Conservation (phyloP, 2,888 invertebrate species). For the Brachyptera putata region DNA sequence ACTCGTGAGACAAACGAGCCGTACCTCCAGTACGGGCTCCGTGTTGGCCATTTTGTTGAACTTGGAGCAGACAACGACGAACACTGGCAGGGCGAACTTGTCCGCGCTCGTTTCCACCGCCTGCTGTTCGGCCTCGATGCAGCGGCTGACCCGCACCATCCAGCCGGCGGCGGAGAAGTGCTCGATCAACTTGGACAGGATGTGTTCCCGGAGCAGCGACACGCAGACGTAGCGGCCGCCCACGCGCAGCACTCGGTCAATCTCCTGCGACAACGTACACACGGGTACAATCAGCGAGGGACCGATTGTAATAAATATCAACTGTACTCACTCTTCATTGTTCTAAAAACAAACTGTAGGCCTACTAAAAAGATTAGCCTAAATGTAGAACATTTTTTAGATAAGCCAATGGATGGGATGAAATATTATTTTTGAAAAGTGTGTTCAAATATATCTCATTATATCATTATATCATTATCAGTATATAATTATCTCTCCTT, state of each 20-base stretch:
- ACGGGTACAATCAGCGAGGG: too few species aligned
- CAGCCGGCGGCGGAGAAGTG: conserved; percentile 68
- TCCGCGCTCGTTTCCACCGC: conserved; percentile 56
- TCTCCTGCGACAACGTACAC: conserved; percentile 50
- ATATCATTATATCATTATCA: too few species aligned
- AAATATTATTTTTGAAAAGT: too few species aligned
- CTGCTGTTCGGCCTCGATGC: conserved; percentile 72
- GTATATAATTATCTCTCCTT: too few species aligned
- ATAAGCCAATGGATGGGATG: too few species aligned
- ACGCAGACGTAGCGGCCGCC: conserved; percentile 80
- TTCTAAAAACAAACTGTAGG: too few species aligned
- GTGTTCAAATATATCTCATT: too few species aligned
- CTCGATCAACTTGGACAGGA: conserved; percentile 52
- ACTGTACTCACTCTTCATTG: too few species aligned
- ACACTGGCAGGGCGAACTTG: conserved; percentile 71
- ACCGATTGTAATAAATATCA: too few species aligned
- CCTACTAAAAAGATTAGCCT: too few species aligned
- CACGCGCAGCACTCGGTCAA: conserved; percentile 59
- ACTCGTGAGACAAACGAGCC: too few species aligned
- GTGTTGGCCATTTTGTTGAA: conserved; percentile 60
- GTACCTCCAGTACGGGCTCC: conserved; percentile 44
- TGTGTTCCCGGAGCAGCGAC: conserved; percentile 79
- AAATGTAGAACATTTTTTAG: too few species aligned
- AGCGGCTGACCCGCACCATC: conserved; percentile 76
- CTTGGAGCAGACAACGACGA: conserved; percentile 78